A percentile compares a stretch with the other conserved stretches of the same genome.
Evolutionary conservation across 2,797 vertebrate genomes (phyloP).

Genomic region (Amniataba percoides): DNA sequence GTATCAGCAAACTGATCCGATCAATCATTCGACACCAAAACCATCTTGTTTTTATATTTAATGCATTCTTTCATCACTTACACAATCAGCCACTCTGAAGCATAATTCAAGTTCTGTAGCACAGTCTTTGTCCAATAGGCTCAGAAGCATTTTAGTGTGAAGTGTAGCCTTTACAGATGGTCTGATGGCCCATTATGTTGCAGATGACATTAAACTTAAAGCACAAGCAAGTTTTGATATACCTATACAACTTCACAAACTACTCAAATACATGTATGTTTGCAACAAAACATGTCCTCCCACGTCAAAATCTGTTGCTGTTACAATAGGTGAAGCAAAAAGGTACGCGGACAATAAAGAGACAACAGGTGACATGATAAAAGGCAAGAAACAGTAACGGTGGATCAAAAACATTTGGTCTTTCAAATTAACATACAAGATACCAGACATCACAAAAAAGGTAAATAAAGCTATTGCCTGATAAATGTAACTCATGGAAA

Average conservation of each 20-base stretch:
- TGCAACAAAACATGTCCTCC: constrained; percentile 48
- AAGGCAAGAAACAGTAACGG: constrained; percentile 46
- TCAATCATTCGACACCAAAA: constrained; percentile 39
- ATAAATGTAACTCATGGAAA: constrained; percentile 38
- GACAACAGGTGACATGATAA: constrained; percentile 43
- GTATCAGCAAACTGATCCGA: constrained; percentile 1
- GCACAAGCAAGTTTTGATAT: constrained; percentile 56
- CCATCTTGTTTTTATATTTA: constrained; percentile 68
- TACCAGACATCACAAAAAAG: constrained; percentile 49
- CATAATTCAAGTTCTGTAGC: constrained; percentile 58
- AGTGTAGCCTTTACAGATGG: constrained; percentile 59
- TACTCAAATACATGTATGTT: constrained; percentile 53
- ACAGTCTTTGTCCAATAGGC: constrained; percentile 43
- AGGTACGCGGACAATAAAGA: constrained; percentile 45
- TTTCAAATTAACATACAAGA: constrained; percentile 58
- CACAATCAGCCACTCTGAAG: constrained; percentile 57
- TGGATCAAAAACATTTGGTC: constrained; percentile 68
- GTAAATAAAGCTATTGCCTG: constrained; percentile 57
- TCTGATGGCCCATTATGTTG: constrained; percentile 34
- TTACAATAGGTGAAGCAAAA: constrained; percentile 48
- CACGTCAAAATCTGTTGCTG: constrained; percentile 25
- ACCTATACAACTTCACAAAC: constrained; percentile 48
- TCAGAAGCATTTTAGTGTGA: constrained; percentile 70
- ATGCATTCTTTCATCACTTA: constrained; percentile 74
- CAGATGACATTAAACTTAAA: constrained; percentile 52